A percentile compares a stretch with the other conserved stretches of the same genome.
Conservation (phyloP, 2,888 invertebrate genomes). For the Orthosia gracilis region DNA sequence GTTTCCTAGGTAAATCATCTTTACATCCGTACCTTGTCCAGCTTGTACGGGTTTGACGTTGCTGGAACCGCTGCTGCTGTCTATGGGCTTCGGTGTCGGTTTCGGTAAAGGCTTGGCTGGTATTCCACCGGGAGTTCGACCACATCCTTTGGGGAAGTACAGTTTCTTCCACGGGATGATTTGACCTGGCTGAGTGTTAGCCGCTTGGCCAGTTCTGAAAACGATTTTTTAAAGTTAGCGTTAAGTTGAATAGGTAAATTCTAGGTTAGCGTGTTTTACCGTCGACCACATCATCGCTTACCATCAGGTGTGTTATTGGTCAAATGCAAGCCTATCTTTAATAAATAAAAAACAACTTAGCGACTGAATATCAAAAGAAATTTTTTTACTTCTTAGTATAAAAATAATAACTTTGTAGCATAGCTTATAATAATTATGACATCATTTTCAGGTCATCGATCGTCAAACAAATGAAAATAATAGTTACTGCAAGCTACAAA, state of each 20-base stretch:
- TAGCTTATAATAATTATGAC: slow-evolving; percentile 13
- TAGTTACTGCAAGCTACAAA: background rate
- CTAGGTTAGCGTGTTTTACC: too few relatives aligned
- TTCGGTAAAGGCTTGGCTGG: slow-evolving; percentile 81
- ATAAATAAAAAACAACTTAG: background rate
- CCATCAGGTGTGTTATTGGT: too few relatives aligned
- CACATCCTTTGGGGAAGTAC: slow-evolving; percentile 94
- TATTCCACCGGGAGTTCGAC: slow-evolving; percentile 89
- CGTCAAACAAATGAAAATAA: slow-evolving; percentile 11
- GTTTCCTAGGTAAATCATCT: background rate
- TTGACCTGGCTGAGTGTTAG: slow-evolving; percentile 84
- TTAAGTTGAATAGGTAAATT: too few relatives aligned
- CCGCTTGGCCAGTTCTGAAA: slow-evolving; percentile 74
- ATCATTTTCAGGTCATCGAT: slow-evolving; percentile 21
- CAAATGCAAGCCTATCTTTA: too few relatives aligned
- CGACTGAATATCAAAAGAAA: background rate
- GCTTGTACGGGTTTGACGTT: slow-evolving; percentile 82
- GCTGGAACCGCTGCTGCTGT: slow-evolving; percentile 84
- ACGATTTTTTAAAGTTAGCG: too few relatives aligned
- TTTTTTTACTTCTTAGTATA: background rate
- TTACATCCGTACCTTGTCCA: slow-evolving; percentile 68
- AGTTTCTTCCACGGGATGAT: slow-evolving; percentile 93
- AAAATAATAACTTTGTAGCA: background rate
- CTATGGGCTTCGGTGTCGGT: slow-evolving; percentile 80
- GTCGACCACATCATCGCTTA: too few relatives aligned